Conservation (phyloP, 37 sponge, comb jelly and placozoan species). For the Mnemiopsis leidyi region DNA sequence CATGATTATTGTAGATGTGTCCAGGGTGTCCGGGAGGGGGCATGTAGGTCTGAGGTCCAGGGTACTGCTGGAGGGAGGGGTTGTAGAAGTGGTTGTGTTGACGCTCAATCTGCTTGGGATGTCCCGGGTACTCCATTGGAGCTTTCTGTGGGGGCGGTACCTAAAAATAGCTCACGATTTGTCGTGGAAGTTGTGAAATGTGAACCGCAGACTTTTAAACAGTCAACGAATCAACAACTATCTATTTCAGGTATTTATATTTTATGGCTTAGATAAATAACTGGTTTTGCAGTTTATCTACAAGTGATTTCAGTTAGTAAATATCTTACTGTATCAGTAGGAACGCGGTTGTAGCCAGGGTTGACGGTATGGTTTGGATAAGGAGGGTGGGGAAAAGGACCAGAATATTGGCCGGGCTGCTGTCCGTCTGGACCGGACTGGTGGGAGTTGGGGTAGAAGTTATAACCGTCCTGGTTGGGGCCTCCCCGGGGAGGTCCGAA, state of each 20-base stretch:
- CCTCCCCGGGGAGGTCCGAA: neutral
- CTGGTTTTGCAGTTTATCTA: too few species aligned
- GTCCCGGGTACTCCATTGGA: conserved; percentile 61
- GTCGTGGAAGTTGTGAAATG: neutral
- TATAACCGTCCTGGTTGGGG: neutral
- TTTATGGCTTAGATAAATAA: too few species aligned
- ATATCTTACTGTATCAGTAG: conserved; percentile 16
- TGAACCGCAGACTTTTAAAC: too few species aligned
- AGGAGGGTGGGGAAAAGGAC: conserved; percentile 17
- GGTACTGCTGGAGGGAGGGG: conserved; percentile 49
- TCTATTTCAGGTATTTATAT: too few species aligned
- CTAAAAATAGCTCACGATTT: neutral
- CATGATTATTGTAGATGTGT: conserved; percentile 44
- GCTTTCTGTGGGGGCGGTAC: conserved; percentile 66
- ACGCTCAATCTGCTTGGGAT: conserved; percentile 45
- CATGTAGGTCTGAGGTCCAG: neutral
- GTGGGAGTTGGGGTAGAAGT: neutral
- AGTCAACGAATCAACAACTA: too few species aligned
- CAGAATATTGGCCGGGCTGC: conserved; percentile 13
- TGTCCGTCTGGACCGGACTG: neutral
- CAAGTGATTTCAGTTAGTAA: too few species aligned
- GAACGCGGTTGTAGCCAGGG: conserved; percentile 24
- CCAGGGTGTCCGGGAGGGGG: neutral
- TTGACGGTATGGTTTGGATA: conserved; percentile 37
- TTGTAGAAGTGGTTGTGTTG: conserved; percentile 67